A percentile compares a stretch with the other conserved stretches of the same genome.
Evolutionary conservation across 2,888 invertebrate genomes (phyloP).

Genomic region (Malthinus seriepunctatus): DNA sequence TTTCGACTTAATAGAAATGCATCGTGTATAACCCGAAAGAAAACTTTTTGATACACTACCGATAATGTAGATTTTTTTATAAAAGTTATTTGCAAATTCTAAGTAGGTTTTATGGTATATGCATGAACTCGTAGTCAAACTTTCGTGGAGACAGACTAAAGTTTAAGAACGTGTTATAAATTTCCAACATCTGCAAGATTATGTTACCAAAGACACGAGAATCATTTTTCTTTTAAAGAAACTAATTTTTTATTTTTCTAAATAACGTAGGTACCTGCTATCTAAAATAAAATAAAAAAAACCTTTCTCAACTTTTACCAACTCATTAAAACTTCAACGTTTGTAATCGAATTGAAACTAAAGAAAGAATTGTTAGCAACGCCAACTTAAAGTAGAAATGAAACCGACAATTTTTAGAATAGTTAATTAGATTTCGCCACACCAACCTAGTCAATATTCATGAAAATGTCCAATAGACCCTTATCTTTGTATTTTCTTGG

Average conservation of each 20-base stretch:
- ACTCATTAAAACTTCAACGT: constrained; percentile 9
- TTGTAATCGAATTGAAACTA: constrained; percentile 7
- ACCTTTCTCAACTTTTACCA: constrained; percentile 4
- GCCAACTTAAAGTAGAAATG: neutral
- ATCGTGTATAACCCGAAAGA: constrained; percentile 5
- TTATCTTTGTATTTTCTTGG: neutral
- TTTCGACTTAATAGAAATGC: constrained; percentile 11
- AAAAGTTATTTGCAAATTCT: constrained; percentile 24
- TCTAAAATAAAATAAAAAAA: neutral
- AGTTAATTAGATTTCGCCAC: constrained; percentile 17
- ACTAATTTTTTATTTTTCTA: neutral
- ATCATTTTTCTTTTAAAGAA: constrained; percentile 8
- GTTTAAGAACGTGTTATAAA: constrained; percentile 27
- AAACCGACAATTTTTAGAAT: constrained; percentile 5
- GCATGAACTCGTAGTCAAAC: constrained; percentile 23
- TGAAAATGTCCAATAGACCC: constrained; percentile 6
- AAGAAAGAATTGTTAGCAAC: constrained; percentile 3
- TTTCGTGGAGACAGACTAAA: constrained; percentile 24
- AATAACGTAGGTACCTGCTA: neutral
- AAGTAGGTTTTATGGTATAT: constrained; percentile 25
- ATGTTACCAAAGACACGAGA: constrained; percentile 20
- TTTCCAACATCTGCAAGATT: constrained; percentile 25
- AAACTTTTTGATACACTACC: constrained; percentile 11
- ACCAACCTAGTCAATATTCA: constrained; percentile 15
- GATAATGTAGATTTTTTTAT: constrained; percentile 19